Percentiles rank a stretch among this genome's conserved stretches.
phyloP scores from a whole-genome alignment of 37 sponge, comb jelly and placozoan genomes.

The Oopsacas minuta region DNA sequence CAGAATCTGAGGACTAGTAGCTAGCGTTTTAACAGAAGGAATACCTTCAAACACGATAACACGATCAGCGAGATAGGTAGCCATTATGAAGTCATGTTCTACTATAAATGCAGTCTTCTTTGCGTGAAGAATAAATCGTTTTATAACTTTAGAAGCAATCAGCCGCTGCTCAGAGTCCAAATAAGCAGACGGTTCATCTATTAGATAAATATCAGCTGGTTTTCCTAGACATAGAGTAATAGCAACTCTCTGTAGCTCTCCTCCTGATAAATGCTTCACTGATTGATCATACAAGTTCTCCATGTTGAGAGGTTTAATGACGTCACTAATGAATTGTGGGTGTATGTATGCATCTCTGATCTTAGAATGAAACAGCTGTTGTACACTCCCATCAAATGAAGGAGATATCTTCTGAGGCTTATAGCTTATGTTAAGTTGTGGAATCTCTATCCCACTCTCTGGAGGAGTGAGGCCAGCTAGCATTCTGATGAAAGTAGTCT shows the following conservation, averaged over 20 bases:
- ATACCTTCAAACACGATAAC: conserved; percentile 93
- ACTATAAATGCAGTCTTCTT: conserved; percentile 99
- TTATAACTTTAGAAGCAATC: conserved; percentile 90
- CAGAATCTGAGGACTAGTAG: conserved; percentile 75
- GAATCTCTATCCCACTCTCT: conserved; percentile 70
- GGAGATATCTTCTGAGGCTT: conserved; percentile 99
- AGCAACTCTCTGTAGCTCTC: conserved; percentile 94
- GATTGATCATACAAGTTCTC: conserved; percentile 77
- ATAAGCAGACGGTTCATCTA: conserved; percentile 98
- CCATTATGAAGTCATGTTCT: conserved; percentile 99
- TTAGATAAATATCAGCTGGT: conserved; percentile 95
- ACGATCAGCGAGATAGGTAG: conserved; percentile 91
- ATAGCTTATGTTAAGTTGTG: conserved; percentile 83
- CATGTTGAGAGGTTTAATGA: conserved; percentile 86
- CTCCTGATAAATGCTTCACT: conserved; percentile 83
- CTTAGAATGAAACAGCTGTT: conserved; percentile 84
- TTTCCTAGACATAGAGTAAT: conserved; percentile 80
- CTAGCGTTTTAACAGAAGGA: conserved; percentile 67
- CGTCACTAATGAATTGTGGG: conserved; percentile 93
- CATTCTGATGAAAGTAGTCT: conserved; percentile 95
- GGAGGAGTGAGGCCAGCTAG: conserved; percentile 91
- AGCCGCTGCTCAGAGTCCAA: conserved; percentile 97
- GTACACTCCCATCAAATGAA: conserved; percentile 82
- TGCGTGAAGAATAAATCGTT: conserved; percentile 93
- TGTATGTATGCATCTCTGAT: conserved; percentile 91